Evolutionary conservation across 2,113 vertebrate genomes (phyloP), one percentile per base, ranked within the genome.

Genomic region (Ceyx melanurus): DNA sequence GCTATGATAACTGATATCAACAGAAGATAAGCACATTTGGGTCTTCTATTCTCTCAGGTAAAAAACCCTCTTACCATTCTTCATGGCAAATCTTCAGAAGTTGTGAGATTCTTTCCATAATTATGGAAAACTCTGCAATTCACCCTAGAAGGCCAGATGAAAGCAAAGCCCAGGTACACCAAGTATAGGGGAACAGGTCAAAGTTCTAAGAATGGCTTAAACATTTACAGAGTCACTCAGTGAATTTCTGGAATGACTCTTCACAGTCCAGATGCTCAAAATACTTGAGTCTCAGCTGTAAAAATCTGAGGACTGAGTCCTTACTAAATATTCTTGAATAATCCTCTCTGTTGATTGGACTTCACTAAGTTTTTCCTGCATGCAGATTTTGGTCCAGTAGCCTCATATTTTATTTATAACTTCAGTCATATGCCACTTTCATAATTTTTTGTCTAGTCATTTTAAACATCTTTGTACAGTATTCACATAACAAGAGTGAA

Each of bases 381-480:
- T 58, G 48, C 84, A 73, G 62, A 84, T 70, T 93, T 91, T 76
- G 51, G 58, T 76, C 71, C 62, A 86, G 58, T 62, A 91, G 58
- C 23, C n/a, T 40, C 18, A 40, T 91, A 80, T 70, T 94, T 94
- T 92, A 73, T 87, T 92, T 77, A 92, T 87, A 76, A 71, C 79
- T 80, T 48, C 60, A 79, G 85, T 92, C 87, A 92, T 45, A 74
- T 92, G 64, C 82, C 79, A 46, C 67, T 94, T 89, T 80, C 84
- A 28, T 76, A 82, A 92, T 87, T 94, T 96, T 94, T 92, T 96
- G 87, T 92, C 86, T 82, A 92, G 84, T 92, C 87, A 96, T 80
- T 93, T 93, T 62, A 89, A 91, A 70, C 23, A 87, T 76, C 51
- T 85, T 70, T 64, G n/a, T 57, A 67, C 23, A 51, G 62, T 70